These are phyloP conservation scores for Agrotis ipsilon DNA, from an alignment of 2,888 invertebrate species.

Conservation along the genomic window DNA sequence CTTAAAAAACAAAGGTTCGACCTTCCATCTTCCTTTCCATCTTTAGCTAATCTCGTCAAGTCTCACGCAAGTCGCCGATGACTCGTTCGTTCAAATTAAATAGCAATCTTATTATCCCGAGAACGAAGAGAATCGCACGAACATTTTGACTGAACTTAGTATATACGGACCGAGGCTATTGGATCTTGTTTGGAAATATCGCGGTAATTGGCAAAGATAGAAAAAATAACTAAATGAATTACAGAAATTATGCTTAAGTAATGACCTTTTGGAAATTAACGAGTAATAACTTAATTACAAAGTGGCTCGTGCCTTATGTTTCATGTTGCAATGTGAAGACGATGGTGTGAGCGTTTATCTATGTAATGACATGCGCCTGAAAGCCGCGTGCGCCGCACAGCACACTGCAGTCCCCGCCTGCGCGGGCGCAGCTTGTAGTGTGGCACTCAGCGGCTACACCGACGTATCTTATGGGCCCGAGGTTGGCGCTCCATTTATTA, in stretches of 20 bases:
- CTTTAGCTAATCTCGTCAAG: background rate
- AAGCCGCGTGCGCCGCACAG: too few relatives aligned
- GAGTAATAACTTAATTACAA: too few relatives aligned
- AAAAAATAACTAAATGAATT: background rate
- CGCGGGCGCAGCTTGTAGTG: background rate
- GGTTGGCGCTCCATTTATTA: background rate
- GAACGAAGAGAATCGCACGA: background rate
- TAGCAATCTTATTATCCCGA: background rate
- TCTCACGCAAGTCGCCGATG: background rate
- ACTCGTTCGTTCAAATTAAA: background rate
- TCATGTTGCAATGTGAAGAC: background rate
- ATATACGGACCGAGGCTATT: background rate
- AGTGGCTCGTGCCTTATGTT: background rate
- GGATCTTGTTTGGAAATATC: background rate
- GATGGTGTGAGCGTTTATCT: background rate
- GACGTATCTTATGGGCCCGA: background rate
- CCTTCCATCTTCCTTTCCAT: too few relatives aligned
- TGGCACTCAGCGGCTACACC: too few relatives aligned
- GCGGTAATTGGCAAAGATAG: background rate
- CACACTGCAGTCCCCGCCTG: too few relatives aligned
- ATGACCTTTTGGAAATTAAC: background rate
- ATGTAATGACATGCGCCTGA: background rate
- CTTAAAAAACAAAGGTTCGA: background rate
- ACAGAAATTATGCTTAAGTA: too few relatives aligned
- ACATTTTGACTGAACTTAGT: background rate